Percentiles rank a stretch among this genome's conserved stretches.
Evolutionary conservation across 2,888 invertebrate genomes (phyloP).

Genomic region (Muschampia plurimacula): DNA sequence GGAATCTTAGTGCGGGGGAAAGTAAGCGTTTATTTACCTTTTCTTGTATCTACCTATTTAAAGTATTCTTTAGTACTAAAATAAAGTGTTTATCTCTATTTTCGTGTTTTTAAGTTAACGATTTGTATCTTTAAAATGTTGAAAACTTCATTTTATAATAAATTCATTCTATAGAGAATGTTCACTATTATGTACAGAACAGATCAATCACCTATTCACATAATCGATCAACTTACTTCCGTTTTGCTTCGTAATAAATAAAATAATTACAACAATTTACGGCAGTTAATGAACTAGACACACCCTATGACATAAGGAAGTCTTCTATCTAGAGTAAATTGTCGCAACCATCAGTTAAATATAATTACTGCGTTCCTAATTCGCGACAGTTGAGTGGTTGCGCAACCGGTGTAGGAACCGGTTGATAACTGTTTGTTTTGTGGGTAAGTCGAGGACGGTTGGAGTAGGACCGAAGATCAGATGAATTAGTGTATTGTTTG

Average conservation of each 20-base stretch:
- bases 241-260: neutral
- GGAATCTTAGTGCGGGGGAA: too few species aligned
- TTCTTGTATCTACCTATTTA: too few species aligned
- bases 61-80: too few species aligned
- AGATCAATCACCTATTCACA: neutral
- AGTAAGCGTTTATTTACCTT: too few species aligned
- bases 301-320: slow-evolving; percentile 35
- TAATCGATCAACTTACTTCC: neutral
- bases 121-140: too few species aligned
- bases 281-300: slow-evolving; percentile 16
- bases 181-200: too few species aligned
- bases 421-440: slow-evolving; percentile 28
- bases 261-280: neutral
- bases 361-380: slow-evolving; percentile 39
- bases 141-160: too few species aligned
- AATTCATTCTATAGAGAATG: too few species aligned
- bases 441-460: slow-evolving; percentile 6
- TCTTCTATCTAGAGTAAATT: slow-evolving; percentile 34
- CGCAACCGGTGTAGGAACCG: slow-evolving; percentile 36
- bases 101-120: too few species aligned
- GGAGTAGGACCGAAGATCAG: slow-evolving; percentile 7
- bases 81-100: too few species aligned
- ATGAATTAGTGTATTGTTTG: slow-evolving; percentile 10
- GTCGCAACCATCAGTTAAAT: slow-evolving; percentile 39
- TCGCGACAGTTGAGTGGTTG: slow-evolving; percentile 38